phyloP scores from a whole-genome alignment of 2,113 vertebrate species.

The Peucedramus taeniatus region DNA sequence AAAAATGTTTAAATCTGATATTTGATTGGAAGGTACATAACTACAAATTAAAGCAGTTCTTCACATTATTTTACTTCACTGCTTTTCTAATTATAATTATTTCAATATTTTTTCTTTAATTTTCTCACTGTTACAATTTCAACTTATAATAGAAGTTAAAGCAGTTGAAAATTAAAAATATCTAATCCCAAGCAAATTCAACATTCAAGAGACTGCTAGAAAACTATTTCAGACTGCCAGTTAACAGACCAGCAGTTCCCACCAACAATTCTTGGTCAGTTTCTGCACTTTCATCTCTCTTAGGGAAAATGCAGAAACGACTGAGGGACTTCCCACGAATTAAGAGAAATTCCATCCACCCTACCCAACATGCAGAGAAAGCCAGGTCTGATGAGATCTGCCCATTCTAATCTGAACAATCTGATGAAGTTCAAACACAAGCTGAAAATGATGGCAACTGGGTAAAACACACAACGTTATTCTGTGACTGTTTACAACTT shows the following conservation, averaged over 20 bases:
- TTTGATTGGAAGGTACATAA: neutral
- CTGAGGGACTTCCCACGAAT: neutral
- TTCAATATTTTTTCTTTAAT: neutral
- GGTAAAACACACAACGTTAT: conserved; percentile 5
- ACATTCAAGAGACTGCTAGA: neutral
- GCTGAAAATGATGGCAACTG: neutral
- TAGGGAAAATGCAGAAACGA: neutral
- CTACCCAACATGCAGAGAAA: neutral
- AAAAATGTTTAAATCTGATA: neutral
- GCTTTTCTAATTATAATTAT: neutral
- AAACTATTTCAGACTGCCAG: neutral
- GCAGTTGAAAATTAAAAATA: neutral
- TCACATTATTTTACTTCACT: neutral
- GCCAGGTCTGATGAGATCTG: neutral
- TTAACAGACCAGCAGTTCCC: neutral
- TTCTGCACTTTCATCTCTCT: neutral
- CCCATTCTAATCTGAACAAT: neutral
- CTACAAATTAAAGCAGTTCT: neutral
- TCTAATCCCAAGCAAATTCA: neutral
- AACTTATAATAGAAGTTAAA: neutral
- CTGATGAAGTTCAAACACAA: neutral
- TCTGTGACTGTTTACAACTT: neutral
- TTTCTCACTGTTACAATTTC: neutral
- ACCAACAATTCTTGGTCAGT: neutral
- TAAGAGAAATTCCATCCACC: neutral